Evolutionary conservation across 2,888 invertebrate species (phyloP).

Genomic region (Temnothorax unifasciatus): DNA sequence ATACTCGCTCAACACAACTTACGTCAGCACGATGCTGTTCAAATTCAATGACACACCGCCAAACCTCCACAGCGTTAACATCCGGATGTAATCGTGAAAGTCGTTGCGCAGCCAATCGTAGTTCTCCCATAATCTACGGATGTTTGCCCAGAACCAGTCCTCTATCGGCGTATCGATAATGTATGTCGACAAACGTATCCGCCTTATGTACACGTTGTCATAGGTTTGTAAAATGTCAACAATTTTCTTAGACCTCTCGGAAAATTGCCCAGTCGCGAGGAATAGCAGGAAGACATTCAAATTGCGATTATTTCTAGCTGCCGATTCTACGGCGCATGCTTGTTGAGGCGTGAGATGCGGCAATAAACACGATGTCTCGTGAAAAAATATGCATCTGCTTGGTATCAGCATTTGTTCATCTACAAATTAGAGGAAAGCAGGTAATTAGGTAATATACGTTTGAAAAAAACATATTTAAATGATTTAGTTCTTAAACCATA

Average conservation of each 20-base stretch:
- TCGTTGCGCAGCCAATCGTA: background rate
- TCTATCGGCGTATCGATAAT: constrained; percentile 23
- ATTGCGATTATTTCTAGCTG: constrained; percentile 22
- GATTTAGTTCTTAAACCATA: background rate
- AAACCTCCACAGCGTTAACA: constrained; percentile 27
- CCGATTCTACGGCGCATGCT: constrained; percentile 28
- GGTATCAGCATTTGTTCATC: constrained; percentile 13
- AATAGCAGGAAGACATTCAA: constrained; percentile 25
- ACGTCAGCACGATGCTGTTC: constrained; percentile 12
- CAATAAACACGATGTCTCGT: constrained; percentile 18
- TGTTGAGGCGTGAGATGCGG: constrained; percentile 6
- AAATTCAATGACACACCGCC: constrained; percentile 13
- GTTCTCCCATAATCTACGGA: background rate
- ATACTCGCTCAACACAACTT: background rate
- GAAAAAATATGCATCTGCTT: constrained; percentile 33
- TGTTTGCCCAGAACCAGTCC: background rate
- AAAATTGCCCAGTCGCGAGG: background rate
- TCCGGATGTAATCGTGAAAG: constrained; percentile 24
- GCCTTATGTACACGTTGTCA: constrained; percentile 19
- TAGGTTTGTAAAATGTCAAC: constrained; percentile 3
- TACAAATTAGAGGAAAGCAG: background rate
- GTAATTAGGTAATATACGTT: background rate
- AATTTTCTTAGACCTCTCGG: background rate
- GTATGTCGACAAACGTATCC: constrained; percentile 8
- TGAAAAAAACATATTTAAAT: background rate